Evolutionary conservation across 2,888 invertebrate genomes (phyloP), one percentile per base, ranked within the genome.

Genomic region (Amiota communis): DNA sequence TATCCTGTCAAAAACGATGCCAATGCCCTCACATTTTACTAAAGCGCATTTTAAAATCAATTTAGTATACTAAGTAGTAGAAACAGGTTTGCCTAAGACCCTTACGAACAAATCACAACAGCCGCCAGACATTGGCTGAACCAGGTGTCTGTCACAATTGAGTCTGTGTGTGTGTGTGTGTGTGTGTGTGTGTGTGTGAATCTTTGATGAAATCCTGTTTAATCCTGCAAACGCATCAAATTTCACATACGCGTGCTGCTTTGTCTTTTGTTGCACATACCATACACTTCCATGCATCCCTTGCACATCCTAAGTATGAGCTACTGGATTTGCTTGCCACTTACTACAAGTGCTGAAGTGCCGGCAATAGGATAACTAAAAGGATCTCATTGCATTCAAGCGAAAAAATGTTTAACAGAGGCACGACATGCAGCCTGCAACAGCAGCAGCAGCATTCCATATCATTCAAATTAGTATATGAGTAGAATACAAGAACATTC

Each of bases 391-490:
- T 81, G 81, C 82, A 83, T 81, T 82, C 81, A 77, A 75, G 77
- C 79, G 81, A 83, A 81, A 75, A 75, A 70, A 68, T 67, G 6
- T 36, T 36, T 6, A 36, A 36, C 36, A 36, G 36, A 36, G 6
- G 36, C 36, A 36, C 36, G 36, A 36, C 36, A 36, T 36, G 36
- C 36, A 36, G 36, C 36, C 36, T 36, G 36, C 36, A 6, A 6
- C 36, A 36, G 6, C 36, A 36, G 36, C 36, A 6, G 36, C 36
- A 36, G 6, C 36, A 36, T 36, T 36, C 36, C 36, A 20, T 15
- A 20, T 15, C 76, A 81, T 80, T 80, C 81, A 78, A 82, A 84
- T 82, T 82, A 82, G 82, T 76, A 84, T 84, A 84, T 81, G 81
- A 80, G 81, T 80, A 57, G n/a, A n/a, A 53, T 53, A 68, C 17